Evolutionary conservation across 2,797 vertebrate species (phyloP).

Genomic region (Lophura swinhoii): DNA sequence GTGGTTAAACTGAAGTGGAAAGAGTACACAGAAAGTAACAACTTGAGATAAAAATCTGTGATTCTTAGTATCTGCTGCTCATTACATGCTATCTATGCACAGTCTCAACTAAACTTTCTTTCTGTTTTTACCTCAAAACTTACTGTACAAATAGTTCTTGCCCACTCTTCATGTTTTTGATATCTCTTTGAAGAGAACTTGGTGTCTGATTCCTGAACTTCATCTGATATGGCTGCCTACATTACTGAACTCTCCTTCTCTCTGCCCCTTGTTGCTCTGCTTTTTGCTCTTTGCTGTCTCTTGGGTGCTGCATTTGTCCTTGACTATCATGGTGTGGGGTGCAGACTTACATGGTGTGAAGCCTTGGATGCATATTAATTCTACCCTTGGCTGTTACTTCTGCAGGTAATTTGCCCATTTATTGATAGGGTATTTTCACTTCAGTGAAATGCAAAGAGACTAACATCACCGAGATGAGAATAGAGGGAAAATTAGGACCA

Average conservation of each 20-base stretch:
- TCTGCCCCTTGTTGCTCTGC: constrained; percentile 82
- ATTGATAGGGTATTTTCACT: constrained; percentile 69
- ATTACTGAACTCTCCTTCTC: constrained; percentile 81
- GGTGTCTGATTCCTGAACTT: constrained; percentile 75
- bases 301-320: constrained; percentile 83
- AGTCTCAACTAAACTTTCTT: constrained; percentile 60
- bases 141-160: constrained; percentile 36
- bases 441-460: constrained; percentile 35
- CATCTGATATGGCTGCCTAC: constrained; percentile 72
- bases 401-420: constrained; percentile 82
- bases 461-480: not conserved
- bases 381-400: constrained; percentile 81
- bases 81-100: constrained; percentile 17
- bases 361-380: constrained; percentile 80
- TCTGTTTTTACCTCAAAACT: constrained; percentile 44
- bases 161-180: constrained; percentile 51
- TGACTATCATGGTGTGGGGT: constrained; percentile 83
- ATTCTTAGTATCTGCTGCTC: not conserved
- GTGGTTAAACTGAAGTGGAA: not conserved
- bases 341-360: constrained; percentile 79
- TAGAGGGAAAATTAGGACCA: not conserved
- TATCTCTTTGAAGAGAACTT: constrained; percentile 68
- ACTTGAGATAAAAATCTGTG: not conserved
- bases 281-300: constrained; percentile 83
- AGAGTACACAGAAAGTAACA: not conserved